Evolutionary conservation across 2,797 vertebrate genomes (phyloP), one percentile per base, ranked within the genome.

Genomic region (Hozukius guyotensis): DNA sequence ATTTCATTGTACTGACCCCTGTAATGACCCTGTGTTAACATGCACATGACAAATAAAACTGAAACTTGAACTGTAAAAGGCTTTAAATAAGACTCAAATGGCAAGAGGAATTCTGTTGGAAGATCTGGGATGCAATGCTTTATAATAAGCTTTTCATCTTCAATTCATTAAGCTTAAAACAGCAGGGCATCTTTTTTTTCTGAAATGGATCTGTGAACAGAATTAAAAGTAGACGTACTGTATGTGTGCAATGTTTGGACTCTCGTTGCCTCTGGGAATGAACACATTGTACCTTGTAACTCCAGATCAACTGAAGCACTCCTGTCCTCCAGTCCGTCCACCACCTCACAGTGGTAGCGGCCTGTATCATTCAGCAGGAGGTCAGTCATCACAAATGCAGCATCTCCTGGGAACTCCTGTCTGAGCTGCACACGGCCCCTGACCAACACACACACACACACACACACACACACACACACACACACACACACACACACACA

Each of bases 301-400:
- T 95, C 95, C 53, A 99, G 93, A 55, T 98, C 92, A 36, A 98
- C 94, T 8, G 92, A 89, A 0, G 93, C 64, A 0, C 95, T 97
- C 87, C 95, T 92, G 0, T 98, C 97, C 92, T 99, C 97, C 85
- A 98, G 93, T 20, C 97, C 96, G 0, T 97, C 97, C 0, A 97
- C 97, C 88, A 98, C 96, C 88, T 97, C 97, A 0, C 97, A 98
- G 77, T 95, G 95, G 89, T 97, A 98, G 60, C 92, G 95, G 25
- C 97, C 97, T 0, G 94, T 93, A 8, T 98, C 97, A 65, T 95
- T 94, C 76, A 96, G 62, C 81, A 62, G 93, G 80, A 98, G 91
- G 0, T 96, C 91, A 0, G 67, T 87, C 85, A 98, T 84, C 38
- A 97, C 69, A 74, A 98, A 94, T 0, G 97, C 94, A 60, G 92